These are phyloP conservation scores for Carassius gibelio DNA, from an alignment of 2,113 vertebrate species.

Conservation along the genomic window DNA sequence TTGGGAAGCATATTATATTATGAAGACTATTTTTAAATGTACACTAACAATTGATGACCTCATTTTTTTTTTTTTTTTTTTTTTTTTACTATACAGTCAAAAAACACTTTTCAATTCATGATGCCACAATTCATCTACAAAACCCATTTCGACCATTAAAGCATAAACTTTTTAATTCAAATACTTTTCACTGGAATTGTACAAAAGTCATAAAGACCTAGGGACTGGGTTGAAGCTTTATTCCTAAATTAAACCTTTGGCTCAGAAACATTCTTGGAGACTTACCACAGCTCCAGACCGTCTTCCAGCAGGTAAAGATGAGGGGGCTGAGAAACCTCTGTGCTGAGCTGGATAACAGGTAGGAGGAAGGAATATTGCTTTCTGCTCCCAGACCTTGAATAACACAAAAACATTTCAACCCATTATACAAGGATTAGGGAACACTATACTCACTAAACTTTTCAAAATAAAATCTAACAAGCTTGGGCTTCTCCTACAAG, in stretches of 20 bases:
- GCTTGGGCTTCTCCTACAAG: not conserved
- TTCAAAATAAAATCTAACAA: not conserved
- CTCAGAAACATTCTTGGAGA: not conserved
- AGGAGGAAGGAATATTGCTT: slow-evolving; percentile 94
- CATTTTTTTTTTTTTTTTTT: not conserved
- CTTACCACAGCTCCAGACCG: slow-evolving; percentile 95
- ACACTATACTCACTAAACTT: not conserved
- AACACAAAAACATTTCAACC: not conserved
- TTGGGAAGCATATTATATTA: not conserved
- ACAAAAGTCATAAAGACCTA: not conserved
- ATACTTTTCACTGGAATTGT: not conserved
- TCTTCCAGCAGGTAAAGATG: slow-evolving; percentile 98
- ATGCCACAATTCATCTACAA: not conserved
- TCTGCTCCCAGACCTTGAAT: slow-evolving; percentile 90
- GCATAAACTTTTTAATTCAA: not conserved
- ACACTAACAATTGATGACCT: not conserved
- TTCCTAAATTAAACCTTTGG: not conserved
- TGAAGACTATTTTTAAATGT: not conserved
- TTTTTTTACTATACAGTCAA: not conserved
- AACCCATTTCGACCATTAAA: not conserved
- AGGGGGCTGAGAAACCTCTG: slow-evolving; percentile 94
- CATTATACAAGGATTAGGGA: not conserved
- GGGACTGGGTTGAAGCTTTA: not conserved
- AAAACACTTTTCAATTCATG: not conserved
- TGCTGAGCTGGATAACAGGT: slow-evolving; percentile 97